These are phyloP conservation scores for Sebastiscus tertius DNA, from an alignment of 2,797 vertebrate species.

Conservation along the genomic window DNA sequence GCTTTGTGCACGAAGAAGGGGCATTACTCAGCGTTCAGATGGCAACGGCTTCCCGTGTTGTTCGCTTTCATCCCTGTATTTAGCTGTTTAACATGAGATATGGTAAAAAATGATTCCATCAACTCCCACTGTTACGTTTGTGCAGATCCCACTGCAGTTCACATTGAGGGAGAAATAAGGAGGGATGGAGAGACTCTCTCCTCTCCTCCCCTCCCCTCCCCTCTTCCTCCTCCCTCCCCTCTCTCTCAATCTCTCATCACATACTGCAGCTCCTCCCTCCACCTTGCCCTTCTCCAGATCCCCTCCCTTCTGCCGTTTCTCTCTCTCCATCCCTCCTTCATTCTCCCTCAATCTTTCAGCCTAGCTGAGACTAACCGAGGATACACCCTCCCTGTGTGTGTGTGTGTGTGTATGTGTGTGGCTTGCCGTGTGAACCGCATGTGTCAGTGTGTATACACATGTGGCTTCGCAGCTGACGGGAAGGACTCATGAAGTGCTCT, in stretches of 20 bases:
- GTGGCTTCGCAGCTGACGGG: constrained; percentile 69
- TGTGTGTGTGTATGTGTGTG: constrained; percentile 27
- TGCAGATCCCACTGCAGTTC: constrained; percentile 56
- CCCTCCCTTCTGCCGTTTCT: constrained; percentile 59
- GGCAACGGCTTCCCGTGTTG: neutral
- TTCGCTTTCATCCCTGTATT: constrained; percentile 10
- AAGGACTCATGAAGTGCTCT: constrained; percentile 71
- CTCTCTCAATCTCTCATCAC: constrained; percentile 63
- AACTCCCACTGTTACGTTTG: constrained; percentile 47
- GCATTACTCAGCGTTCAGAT: constrained; percentile 30
- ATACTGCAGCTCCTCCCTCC: constrained; percentile 77
- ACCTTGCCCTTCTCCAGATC: constrained; percentile 66
- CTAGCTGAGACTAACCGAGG: constrained; percentile 51
- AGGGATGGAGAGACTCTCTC: constrained; percentile 31
- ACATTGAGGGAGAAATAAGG: constrained; percentile 42
- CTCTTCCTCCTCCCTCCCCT: constrained; percentile 38
- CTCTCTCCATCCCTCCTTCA: constrained; percentile 69
- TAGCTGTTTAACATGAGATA: constrained; percentile 43
- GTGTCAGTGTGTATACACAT: constrained; percentile 63
- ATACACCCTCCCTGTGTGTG: constrained; percentile 55
- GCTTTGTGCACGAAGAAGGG: constrained; percentile 11
- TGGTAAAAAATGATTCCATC: constrained; percentile 62
- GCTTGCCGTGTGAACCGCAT: constrained; percentile 51
- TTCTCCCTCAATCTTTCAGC: constrained; percentile 53
- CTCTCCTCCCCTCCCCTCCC: neutral